Conservation (phyloP, 92 coral and sea anemone genomes). For the Siderastrea siderea region DNA sequence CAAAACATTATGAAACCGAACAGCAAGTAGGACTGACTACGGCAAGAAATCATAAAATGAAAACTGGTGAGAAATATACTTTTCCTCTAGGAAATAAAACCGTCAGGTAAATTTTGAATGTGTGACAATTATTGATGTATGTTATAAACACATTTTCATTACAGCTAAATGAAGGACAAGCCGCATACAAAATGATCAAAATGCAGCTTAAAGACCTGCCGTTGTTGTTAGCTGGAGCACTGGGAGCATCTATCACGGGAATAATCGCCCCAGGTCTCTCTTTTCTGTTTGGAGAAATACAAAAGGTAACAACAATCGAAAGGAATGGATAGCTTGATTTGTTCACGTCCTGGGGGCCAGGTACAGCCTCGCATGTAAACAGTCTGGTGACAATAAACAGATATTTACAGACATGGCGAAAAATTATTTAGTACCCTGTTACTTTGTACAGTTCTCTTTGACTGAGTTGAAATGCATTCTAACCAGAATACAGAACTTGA, state of each 20-base stretch:
- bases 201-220: conserved; percentile 90
- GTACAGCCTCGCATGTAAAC: no score
- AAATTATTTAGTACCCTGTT: no score
- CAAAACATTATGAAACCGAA: no score
- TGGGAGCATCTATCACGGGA: conserved; percentile 94
- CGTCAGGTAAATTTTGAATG: neutral
- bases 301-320: conserved; percentile 68
- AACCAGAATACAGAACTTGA: no score
- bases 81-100: no score
- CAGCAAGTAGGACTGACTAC: neutral
- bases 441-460: no score
- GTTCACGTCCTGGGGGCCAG: no score
- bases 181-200: conserved; percentile 67
- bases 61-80: no score
- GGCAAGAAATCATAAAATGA: no score
- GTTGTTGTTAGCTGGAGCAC: conserved; percentile 81
- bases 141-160: neutral
- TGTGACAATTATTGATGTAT: neutral
- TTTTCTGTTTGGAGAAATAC: conserved; percentile 88
- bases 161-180: conserved; percentile 78
- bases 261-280: conserved; percentile 96
- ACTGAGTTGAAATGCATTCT: no score
- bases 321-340: neutral
- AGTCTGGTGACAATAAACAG: no score
- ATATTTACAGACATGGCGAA: no score